Evolutionary conservation across 2,797 vertebrate species (phyloP), one percentile per base, ranked within the genome.

Genomic region (Karalla daura): DNA sequence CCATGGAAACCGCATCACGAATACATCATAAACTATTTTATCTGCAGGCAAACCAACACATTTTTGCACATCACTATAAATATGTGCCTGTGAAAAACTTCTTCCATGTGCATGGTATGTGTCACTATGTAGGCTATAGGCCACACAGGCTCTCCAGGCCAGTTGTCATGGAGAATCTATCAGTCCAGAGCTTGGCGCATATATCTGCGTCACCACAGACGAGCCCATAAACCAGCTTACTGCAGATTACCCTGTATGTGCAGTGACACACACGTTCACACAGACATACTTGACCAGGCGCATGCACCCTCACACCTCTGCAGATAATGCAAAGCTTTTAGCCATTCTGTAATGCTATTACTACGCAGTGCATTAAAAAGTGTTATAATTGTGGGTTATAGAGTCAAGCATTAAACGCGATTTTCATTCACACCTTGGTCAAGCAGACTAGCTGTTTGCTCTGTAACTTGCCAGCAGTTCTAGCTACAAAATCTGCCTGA

Each of bases 191-290:
- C 82, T 87, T 74, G 83, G 54, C 64, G 68, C 74, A 49, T 79
- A 86, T 86, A 90, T 76, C 84, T 94, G 90, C 89, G 91, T 92
- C 87, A 91, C 88, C 72, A 76, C 84, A 82, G 81, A 89, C 88
- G 84, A 94, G 88, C 85, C 89, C 88, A 93, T 93, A 92, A 95
- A 95, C 82, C 83, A 90, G 92, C 88, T 94, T 93, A 95, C 86
- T 60, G 68, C 88, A 88, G 93, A 94, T 95, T 94, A 91, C 75
- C 87, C 82, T 82, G 62, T 74, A 80, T 83, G 62, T 77, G 81
- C 69, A 70, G 50, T 70, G 72, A 80, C 64, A 80, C 78, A 71
- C 78, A 82, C 62, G 53, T 70, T 63, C 62, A 69, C 60, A 47
- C 53, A 64, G 52, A 73, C 65, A 52, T 61, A 59, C 24, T 51